Evolutionary conservation across 2,888 invertebrate species (phyloP), one percentile per base, ranked within the genome.

Genomic region (Megaustenia siamemsis): DNA sequence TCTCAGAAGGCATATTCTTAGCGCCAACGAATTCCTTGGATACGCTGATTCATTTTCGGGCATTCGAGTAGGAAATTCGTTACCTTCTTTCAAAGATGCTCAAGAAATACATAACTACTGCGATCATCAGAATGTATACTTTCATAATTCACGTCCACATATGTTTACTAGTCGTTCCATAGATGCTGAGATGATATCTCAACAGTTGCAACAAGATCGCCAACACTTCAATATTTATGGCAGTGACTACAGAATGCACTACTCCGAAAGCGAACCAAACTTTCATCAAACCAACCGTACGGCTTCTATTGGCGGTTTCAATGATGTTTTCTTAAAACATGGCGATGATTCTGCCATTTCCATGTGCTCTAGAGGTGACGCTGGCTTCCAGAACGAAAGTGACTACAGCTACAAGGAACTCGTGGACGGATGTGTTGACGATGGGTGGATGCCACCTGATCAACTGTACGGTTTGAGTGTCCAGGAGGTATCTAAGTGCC

Each of bases 311-410:
- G 79, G 81, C 21, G 87, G 85, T 15, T 43, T 91, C 0, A 91
- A 89, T 80, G 91, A 91, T 73, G 84, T 86, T 1, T 88, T 88
- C 28, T 86, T 88, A 60, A 88, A 88, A 68, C 88, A 91, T 49
- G 91, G 91, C n/a, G 91, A 92, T 73, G 92, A 92, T 79, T 92
- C 92, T 0, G 92, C 91, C 0, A 90, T 92, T 40, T 92, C 92
- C 2, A 86, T 91, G 84, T 88, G 90, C 38, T 91, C 91, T 21
- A 86, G 89, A 21, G 91, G 91, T 1, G 91, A 90, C 28, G 87
- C 86, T 69, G 92, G 91, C 38, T 87, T 86, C 40, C 88, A 87
- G 71, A 89, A 89, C 68, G 91, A 89, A n/a, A 92, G 92, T 86
- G 92, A 92, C 66, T 92, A 90, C 86, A 91, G 91, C 81, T 92